A percentile compares a stretch with the other conserved stretches of the same genome.
Conservation (phyloP, 2,113 vertebrate species). For the Rana temporaria region DNA sequence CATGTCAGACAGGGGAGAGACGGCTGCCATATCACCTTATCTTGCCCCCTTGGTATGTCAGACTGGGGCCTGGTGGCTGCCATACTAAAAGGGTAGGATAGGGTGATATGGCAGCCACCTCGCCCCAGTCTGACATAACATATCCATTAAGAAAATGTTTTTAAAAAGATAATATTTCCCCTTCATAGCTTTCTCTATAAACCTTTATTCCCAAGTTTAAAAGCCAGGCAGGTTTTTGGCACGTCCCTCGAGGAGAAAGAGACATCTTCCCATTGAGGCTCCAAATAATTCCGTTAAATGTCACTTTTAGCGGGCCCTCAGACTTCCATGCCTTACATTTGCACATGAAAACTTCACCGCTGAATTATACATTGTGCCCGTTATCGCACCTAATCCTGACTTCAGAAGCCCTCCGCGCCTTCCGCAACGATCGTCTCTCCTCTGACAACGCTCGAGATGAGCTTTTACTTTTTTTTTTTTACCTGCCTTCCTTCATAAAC, state of each 20-base stretch:
- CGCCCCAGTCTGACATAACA: too few relatives aligned
- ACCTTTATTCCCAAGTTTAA: background rate
- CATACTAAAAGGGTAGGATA: too few relatives aligned
- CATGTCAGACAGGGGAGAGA: too few relatives aligned
- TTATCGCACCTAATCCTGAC: slow-evolving; percentile 25
- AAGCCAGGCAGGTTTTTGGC: background rate
- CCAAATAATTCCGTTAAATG: slow-evolving; percentile 26
- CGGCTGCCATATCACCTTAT: too few relatives aligned
- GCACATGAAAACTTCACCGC: slow-evolving; percentile 23
- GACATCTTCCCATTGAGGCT: slow-evolving; percentile 13
- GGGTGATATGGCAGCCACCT: too few relatives aligned
- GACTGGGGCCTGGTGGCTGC: too few relatives aligned
- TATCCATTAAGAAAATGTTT: too few relatives aligned
- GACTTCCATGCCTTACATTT: slow-evolving; percentile 14
- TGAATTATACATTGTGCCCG: slow-evolving; percentile 40
- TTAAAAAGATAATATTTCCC: too few relatives aligned
- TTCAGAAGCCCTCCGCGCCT: slow-evolving; percentile 8
- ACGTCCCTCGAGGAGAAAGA: background rate
- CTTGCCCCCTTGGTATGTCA: too few relatives aligned
- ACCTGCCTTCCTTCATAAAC: slow-evolving; percentile 18
- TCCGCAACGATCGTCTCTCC: slow-evolving; percentile 6
- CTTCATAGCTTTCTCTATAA: too few relatives aligned
- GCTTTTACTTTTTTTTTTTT: background rate
- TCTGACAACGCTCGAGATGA: slow-evolving; percentile 37
- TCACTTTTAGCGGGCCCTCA: slow-evolving; percentile 8